Base-by-base conservation (phyloP, 2,797 vertebrate species). In the Nasua narica region DNA sequence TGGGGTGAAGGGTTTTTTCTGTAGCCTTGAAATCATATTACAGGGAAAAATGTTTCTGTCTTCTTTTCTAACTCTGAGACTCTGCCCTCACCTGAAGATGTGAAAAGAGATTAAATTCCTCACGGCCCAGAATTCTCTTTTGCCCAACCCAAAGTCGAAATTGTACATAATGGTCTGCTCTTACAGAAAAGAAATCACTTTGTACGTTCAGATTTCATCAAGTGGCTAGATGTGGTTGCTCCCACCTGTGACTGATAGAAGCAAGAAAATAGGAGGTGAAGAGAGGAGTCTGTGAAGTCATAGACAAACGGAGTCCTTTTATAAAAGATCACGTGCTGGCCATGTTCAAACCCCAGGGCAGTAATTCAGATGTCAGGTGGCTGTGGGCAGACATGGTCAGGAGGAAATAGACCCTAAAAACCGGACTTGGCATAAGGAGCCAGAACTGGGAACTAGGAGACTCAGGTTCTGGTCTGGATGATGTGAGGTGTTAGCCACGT, bases 151-250 rank as follows among this genome's bases (percentile, higher is more conserved):
- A 50, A 94, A 97, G 86, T 96, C 70, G n/a, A 91, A 97, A 94
- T 97, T 97, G 93, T 88, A 94, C 74, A 78, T 96, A 97, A 97
- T 95, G 88, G 84, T 65, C 89, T 62, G 50, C 29, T 94, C 91
- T 90, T 83, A 32, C 60, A 95, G 87, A 81, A 96, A 97, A 97
- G 72, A 97, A 97, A 97, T 98, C 92, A 89, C 77, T 97, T 95
- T 76, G 52, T 91, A 72, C 0, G 14, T 96, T 97, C 93, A 43
- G 72, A 96, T 97, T 96, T 96, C 95, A 96, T 98, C 87, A 88
- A 86, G 91, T 96, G 76, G 95, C 91, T 91, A 82, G 87, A 93
- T 93, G 67, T 74, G 91, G 70, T 94, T 97, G 76, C 56, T 96
- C 69, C 91, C 91, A 96, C 82, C 96, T 97, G 72, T 93, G 95